phyloP scores from a whole-genome alignment of 2,888 invertebrate genomes.

The Cryptophagus acutangulus region DNA sequence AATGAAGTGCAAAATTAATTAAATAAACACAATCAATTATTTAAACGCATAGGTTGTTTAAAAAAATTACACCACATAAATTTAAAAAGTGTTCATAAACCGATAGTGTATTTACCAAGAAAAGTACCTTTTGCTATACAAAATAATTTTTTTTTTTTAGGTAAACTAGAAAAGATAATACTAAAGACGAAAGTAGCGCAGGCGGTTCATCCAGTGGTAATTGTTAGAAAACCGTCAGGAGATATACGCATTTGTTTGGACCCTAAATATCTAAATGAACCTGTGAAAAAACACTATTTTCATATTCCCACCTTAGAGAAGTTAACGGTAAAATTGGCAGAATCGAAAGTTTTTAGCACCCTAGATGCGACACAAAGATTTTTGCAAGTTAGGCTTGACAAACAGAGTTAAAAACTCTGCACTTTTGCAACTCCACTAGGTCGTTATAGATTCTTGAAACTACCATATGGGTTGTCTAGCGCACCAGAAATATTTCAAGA shows the following conservation, averaged over 20 bases:
- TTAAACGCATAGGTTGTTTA: constrained; percentile 22
- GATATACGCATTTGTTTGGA: constrained; percentile 33
- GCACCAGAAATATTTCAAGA: constrained; percentile 18
- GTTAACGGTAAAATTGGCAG: constrained; percentile 4
- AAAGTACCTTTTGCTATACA: constrained; percentile 19
- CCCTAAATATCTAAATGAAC: constrained; percentile 31
- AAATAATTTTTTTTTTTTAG: constrained; percentile 14
- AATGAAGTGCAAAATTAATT: constrained; percentile 8
- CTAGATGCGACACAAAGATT: constrained; percentile 28
- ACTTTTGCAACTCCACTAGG: constrained; percentile 11
- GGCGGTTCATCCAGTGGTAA: constrained; percentile 17
- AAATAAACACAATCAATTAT: constrained; percentile 18
- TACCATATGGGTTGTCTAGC: constrained; percentile 30
- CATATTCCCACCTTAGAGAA: constrained; percentile 11
- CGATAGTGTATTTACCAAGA: constrained; percentile 12
- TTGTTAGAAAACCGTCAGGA: constrained; percentile 19
- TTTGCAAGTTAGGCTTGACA: constrained; percentile 11
- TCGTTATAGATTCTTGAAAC: constrained; percentile 14
- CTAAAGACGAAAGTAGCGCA: constrained; percentile 7
- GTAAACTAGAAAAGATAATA: constrained; percentile 13
- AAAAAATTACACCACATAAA: constrained; percentile 20
- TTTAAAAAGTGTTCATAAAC: constrained; percentile 19
- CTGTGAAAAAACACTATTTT: constrained; percentile 17
- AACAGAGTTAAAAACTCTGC: constrained; percentile 10
- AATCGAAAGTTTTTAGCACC: constrained; percentile 27